These are phyloP conservation scores for Microvelia longipes DNA, from an alignment of 1,140 invertebrate species.

Conservation along the genomic window DNA sequence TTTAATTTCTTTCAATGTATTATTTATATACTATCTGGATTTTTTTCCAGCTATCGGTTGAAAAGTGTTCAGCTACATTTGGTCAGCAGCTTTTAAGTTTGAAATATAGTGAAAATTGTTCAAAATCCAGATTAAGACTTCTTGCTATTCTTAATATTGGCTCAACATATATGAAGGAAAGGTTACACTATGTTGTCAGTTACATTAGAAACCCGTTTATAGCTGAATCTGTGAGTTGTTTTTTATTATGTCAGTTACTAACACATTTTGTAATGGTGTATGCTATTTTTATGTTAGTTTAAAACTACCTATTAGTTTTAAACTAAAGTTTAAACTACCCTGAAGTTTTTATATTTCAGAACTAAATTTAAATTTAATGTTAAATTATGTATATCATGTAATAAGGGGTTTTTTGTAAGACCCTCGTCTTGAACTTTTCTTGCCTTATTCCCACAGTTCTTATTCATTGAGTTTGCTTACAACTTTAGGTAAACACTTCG, in stretches of 20 bases:
- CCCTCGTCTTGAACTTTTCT: no score
- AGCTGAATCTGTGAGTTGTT: conserved; percentile 1
- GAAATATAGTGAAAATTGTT: conserved; percentile 1
- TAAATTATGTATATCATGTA: no score
- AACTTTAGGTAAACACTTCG: neutral
- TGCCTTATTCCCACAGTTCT: no score
- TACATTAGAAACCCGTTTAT: neutral
- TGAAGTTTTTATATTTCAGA: no score
- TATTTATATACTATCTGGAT: neutral
- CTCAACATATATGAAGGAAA: conserved; percentile 9
- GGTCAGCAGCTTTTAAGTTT: conserved; percentile 12
- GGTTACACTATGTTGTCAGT: neutral
- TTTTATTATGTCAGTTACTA: neutral
- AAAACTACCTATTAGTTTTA: neutral
- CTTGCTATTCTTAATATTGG: conserved; percentile 11
- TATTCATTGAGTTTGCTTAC: neutral
- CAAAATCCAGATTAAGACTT: conserved; percentile 1
- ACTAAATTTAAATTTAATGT: no score
- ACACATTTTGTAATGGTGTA: neutral
- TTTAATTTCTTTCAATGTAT: neutral
- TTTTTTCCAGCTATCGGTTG: conserved; percentile 11
- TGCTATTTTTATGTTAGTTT: neutral
- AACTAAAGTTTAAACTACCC: no score
- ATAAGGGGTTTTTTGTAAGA: no score
- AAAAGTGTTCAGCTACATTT: conserved; percentile 9